Evolutionary conservation across 2,797 vertebrate species (phyloP).

Genomic region (Furcifer pardalis): DNA sequence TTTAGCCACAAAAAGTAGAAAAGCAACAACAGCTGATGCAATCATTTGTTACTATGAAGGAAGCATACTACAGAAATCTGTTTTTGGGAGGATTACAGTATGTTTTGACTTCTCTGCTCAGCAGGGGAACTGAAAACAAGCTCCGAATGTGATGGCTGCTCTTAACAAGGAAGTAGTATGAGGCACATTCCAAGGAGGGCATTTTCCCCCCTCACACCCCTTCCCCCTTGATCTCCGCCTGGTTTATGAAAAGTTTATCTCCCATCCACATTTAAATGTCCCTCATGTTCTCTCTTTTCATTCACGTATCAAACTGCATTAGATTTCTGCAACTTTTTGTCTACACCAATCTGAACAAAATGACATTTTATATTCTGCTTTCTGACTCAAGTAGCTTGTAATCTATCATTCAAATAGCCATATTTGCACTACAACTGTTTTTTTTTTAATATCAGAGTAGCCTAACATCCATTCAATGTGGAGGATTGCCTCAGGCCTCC

Average conservation of each 20-base stretch:
- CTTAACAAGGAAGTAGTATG: background rate
- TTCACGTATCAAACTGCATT: background rate
- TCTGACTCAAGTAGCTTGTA: background rate
- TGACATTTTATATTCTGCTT: background rate
- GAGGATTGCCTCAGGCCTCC: slow-evolving; percentile 52
- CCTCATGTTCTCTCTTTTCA: background rate
- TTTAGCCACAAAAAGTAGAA: background rate
- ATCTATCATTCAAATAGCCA: background rate
- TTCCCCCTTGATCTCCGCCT: too few species aligned
- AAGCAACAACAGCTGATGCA: slow-evolving; percentile 20
- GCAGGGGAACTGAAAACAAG: background rate
- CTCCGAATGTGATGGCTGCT: background rate
- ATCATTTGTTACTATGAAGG: slow-evolving; percentile 30
- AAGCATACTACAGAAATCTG: background rate
- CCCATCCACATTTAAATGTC: background rate
- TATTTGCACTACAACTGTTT: background rate
- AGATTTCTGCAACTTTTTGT: background rate
- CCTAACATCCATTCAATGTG: slow-evolving; percentile 11
- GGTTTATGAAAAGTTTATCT: background rate
- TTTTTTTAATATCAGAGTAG: background rate
- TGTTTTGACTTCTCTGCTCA: background rate
- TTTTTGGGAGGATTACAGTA: background rate
- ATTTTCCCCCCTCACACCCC: background rate
- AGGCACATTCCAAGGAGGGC: background rate
- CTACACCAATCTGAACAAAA: background rate